phyloP scores from a whole-genome alignment of 2,797 vertebrate genomes.

The Selene dorsalis region DNA sequence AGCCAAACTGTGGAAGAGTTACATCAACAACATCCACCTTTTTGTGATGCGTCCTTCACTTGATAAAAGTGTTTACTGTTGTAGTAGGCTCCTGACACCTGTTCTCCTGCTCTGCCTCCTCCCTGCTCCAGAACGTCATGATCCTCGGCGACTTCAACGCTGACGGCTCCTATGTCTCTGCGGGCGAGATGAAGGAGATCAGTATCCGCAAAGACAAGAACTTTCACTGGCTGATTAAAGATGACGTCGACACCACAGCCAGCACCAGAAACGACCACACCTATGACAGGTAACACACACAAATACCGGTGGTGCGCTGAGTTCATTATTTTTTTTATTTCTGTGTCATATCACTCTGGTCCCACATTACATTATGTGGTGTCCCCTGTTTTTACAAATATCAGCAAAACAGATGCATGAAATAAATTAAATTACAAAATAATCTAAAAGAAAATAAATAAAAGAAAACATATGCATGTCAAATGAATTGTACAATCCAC shows the following conservation, averaged over 20 bases:
- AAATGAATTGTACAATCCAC: too few species aligned
- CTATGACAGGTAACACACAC: slow-evolving; percentile 80
- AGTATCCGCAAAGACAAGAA: slow-evolving; percentile 79
- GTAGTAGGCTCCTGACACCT: background rate
- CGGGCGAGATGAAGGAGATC: slow-evolving; percentile 76
- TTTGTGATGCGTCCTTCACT: too few species aligned
- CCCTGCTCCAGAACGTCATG: slow-evolving; percentile 82
- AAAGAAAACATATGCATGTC: too few species aligned
- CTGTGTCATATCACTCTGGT: too few species aligned
- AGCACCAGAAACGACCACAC: slow-evolving; percentile 78
- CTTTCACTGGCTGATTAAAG: slow-evolving; percentile 86
- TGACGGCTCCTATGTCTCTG: slow-evolving; percentile 81
- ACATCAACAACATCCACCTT: too few species aligned
- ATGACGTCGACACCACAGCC: slow-evolving; percentile 85
- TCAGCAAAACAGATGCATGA: too few species aligned
- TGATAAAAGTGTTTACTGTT: background rate
- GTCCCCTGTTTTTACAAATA: too few species aligned
- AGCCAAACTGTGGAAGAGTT: background rate
- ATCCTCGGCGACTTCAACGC: slow-evolving; percentile 88
- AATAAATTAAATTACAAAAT: too few species aligned
- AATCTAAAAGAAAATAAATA: too few species aligned
- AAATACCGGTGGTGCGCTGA: background rate
- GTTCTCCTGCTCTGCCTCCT: background rate
- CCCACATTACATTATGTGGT: too few species aligned
- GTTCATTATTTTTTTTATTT: too few species aligned